These are phyloP conservation scores for Pseudorectes ferrugineus DNA, from an alignment of 2,113 vertebrate species.

Conservation along the genomic window DNA sequence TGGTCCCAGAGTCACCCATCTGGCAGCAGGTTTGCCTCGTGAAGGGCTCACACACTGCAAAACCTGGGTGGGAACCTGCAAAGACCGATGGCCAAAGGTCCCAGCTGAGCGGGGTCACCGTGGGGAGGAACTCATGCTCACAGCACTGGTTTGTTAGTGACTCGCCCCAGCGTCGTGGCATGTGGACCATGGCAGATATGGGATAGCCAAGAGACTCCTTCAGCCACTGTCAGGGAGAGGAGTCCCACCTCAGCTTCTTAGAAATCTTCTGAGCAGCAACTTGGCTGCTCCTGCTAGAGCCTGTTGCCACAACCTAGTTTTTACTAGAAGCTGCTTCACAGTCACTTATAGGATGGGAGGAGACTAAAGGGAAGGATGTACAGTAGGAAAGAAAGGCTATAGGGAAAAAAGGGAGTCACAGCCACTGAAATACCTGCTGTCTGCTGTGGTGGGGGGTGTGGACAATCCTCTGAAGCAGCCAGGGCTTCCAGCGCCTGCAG, in stretches of 20 bases:
- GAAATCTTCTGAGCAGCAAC: not conserved
- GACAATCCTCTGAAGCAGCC: slow-evolving; percentile 95
- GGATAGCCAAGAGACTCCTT: not conserved
- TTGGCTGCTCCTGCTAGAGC: not conserved
- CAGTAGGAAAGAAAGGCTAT: not conserved
- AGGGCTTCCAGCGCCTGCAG: slow-evolving; percentile 95
- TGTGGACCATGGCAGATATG: rapidly evolving
- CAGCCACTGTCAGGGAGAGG: not conserved
- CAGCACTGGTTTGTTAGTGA: not conserved
- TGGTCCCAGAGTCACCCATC: not conserved
- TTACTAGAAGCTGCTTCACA: not conserved
- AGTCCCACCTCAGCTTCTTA: not conserved
- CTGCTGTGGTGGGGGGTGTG: slow-evolving; percentile 88
- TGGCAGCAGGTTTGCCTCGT: not conserved
- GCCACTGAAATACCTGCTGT: slow-evolving; percentile 84
- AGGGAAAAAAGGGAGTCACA: not conserved
- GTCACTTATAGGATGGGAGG: not conserved
- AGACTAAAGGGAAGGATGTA: not conserved
- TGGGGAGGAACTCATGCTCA: not conserved
- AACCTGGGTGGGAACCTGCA: not conserved
- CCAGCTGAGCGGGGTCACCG: not conserved
- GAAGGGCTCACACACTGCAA: not conserved
- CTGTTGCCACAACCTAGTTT: not conserved
- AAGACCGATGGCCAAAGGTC: not conserved
- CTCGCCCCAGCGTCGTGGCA: not conserved